phyloP scores from a whole-genome alignment of 2,797 vertebrate genomes.

The Pseudochirops cupreus region DNA sequence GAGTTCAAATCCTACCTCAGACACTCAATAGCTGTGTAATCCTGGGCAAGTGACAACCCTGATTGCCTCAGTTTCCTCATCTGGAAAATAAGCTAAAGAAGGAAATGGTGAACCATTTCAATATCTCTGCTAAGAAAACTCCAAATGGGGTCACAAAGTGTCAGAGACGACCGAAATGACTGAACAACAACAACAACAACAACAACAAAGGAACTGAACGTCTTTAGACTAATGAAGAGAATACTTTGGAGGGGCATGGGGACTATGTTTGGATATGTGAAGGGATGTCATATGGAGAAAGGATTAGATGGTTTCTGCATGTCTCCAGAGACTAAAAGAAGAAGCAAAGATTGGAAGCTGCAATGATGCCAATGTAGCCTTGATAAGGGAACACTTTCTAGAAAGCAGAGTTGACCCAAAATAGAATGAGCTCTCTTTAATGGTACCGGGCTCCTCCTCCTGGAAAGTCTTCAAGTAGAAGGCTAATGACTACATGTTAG shows the following conservation, averaged over 20 bases:
- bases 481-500: not conserved
- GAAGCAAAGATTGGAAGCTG: not conserved
- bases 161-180: not conserved
- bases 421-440: not conserved
- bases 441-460: not conserved
- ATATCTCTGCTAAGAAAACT: not conserved
- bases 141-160: not conserved
- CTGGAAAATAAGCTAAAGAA: not conserved
- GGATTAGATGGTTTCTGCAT: not conserved
- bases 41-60: not conserved
- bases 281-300: not conserved
- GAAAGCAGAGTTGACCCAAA: not conserved
- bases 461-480: not conserved
- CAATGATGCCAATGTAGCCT: not conserved
- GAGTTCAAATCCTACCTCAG: not conserved
- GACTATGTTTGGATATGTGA: not conserved
- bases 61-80: not conserved
- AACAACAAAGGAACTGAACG: not conserved
- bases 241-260: not conserved
- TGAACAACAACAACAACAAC: not conserved
- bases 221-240: not conserved
- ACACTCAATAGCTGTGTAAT: not conserved
- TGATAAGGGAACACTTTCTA: not conserved
- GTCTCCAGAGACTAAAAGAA: not conserved
- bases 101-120: not conserved